Conservation (phyloP, 2,797 vertebrate species). For the Hylomyscus alleni region DNA sequence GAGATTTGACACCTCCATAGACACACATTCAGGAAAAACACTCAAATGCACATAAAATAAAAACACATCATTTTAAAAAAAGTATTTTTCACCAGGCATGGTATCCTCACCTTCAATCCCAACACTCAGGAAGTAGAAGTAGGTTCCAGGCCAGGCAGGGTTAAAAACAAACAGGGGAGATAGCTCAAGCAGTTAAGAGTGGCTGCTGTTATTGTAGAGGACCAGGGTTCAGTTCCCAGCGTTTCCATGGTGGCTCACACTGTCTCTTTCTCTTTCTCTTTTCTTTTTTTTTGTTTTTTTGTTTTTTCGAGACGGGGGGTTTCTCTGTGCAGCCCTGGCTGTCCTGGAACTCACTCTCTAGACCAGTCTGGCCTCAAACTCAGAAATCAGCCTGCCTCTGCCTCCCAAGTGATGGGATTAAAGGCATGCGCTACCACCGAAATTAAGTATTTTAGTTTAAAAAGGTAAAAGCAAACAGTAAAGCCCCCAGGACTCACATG, state of each 20-base stretch:
- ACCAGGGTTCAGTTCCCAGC: neutral
- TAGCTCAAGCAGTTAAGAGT: neutral
- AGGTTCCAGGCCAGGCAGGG: neutral
- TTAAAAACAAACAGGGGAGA: neutral
- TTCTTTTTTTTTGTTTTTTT: too few species aligned
- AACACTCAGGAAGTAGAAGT: neutral
- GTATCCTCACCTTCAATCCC: neutral
- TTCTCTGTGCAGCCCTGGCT: too few species aligned
- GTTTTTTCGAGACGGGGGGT: too few species aligned
- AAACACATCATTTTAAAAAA: neutral
- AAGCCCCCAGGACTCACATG: neutral
- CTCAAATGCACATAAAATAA: neutral
- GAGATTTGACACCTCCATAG: neutral
- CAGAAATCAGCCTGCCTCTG: too few species aligned
- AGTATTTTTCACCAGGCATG: neutral
- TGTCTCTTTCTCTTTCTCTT: neutral
- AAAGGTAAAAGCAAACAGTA: neutral
- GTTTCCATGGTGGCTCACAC: neutral
- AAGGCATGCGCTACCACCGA: too few species aligned
- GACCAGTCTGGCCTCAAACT: too few species aligned
- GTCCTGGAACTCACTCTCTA: too few species aligned
- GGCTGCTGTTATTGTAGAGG: neutral
- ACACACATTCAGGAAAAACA: neutral
- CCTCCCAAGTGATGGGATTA: too few species aligned
- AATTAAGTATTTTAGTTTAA: neutral